These are phyloP conservation scores for Sebastes fasciatus DNA, from an alignment of 2,113 vertebrate species.

Conservation along the genomic window DNA sequence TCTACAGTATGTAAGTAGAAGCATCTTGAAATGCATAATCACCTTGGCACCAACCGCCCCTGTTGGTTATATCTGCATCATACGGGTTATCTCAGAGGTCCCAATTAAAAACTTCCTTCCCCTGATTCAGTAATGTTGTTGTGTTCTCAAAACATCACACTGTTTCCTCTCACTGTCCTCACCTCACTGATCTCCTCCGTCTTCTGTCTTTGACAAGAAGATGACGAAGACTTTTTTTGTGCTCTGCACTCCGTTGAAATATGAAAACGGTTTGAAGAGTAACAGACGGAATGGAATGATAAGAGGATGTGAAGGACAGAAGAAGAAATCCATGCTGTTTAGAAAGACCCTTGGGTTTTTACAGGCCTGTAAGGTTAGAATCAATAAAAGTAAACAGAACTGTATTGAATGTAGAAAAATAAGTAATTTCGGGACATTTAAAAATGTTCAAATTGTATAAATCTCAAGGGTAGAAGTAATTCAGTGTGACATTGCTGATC, in stretches of 20 bases:
- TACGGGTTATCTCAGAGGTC: slow-evolving; percentile 55
- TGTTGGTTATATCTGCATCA: slow-evolving; percentile 52
- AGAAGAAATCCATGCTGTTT: background rate
- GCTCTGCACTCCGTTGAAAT: background rate
- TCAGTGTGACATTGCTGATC: background rate
- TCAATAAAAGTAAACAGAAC: background rate
- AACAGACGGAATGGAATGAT: background rate
- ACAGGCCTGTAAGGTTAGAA: background rate
- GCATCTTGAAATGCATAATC: slow-evolving; percentile 44
- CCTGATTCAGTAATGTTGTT: slow-evolving; percentile 48
- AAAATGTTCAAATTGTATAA: background rate
- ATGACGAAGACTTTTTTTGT: background rate
- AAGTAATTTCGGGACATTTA: background rate
- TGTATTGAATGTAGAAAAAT: background rate
- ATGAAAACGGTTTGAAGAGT: slow-evolving; percentile 1
- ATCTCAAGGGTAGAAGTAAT: background rate
- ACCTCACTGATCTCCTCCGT: background rate
- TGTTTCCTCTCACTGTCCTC: slow-evolving; percentile 36
- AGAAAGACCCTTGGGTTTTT: background rate
- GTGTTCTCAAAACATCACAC: slow-evolving; percentile 41
- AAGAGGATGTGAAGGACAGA: background rate
- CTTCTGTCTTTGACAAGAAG: slow-evolving; percentile 25
- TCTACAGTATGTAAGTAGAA: slow-evolving; percentile 31
- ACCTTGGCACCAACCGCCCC: background rate
- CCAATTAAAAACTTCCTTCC: slow-evolving; percentile 70